Base-by-base conservation (phyloP, 2,113 vertebrate species). In the Electrona antarctica region DNA sequence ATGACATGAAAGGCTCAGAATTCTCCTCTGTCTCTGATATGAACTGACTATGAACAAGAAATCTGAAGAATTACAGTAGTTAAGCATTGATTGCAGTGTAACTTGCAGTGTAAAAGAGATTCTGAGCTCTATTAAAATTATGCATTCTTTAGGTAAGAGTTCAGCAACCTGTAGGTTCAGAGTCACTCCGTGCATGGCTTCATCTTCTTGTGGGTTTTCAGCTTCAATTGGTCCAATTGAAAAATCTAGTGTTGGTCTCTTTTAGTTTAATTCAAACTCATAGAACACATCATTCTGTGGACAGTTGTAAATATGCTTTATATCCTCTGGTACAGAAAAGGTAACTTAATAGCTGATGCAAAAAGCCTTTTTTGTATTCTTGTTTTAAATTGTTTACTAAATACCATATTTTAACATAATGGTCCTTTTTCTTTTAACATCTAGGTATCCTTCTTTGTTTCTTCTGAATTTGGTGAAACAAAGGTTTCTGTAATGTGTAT, bases 111-210 rank as follows among this genome's bases (percentile, higher is more conserved):
- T 47, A 28, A n/a, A 21, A 61, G 29, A 29, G 13, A 67, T 55
- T 69, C 4, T 11, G 10, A 49, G 50, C 33, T 61, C 33, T 29
- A 28, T 55, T 12, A 11, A 54, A 67, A 29, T 45, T 59, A 1
- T 52, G n/a, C 63, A 9, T 52, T 45, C 9, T 8, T 11, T 10
- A 8, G 21, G 21, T 21, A 21, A 21, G 60, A 52, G 45, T 64
- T 41, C 3, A 13, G 12, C 52, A 68, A 69, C 28, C 46, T 72
- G 59, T 66, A 29, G n/a, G 49, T n/a, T 61, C 59, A 64, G 47
- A 60, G 52, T 56, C 49, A 51, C 11, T n/a, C 11, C 11, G 52
- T 54, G n/a, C n/a, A 4, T 69, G 28, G 66, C 28, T 66, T 29
- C 15, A 58, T 77, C 9, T 4, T 54, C 51, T 5, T 41, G 33